Evolutionary conservation across 2,888 invertebrate species (phyloP), one percentile per base, ranked within the genome.

Genomic region (Aelia acuminata): DNA sequence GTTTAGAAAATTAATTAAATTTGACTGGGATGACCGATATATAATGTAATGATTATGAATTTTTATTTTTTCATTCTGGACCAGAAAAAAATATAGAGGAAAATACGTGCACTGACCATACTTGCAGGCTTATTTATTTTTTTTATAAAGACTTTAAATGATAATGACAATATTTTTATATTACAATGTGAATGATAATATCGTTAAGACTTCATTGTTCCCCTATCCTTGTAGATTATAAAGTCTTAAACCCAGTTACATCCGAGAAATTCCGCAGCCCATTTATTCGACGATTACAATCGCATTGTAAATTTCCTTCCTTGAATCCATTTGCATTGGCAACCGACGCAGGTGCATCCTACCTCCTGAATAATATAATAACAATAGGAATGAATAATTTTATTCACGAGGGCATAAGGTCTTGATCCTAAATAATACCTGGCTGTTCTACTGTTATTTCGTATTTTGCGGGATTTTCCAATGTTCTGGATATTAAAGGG

Each of bases 321-420:
- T 53, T 53, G 53, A 53, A 53, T n/a, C n/a, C 53, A 53, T 53
- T 53, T 53, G 53, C 53, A 53, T 53, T 53, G n/a, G 53, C n/a
- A 26, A n/a, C 20, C 10, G 10, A n/a, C 8, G n/a, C 53, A 53
- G 53, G 53, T 53, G 53, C 53, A 53, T 53, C 53, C 53, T 53
- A 49, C n/a, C 53, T 53, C 53, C 11, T n/a, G 53, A 26, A 53
- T 53, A 53, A 53, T 53, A 53, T 53, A 13, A 26, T 26, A 11
- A 53, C 53, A 53, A 53, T 53, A 26, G 53, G n/a, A 53, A 53
- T 53, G n/a, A 53, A 20, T n/a, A 3, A 53, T n/a, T n/a, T 26
- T 53, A 53, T 53, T 53, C n/a, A 53, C 13, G n/a, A 26, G n/a
- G n/a, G n/a, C n/a, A 53, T 8, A 53, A 53, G 53, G 53, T 53